Evolutionary conservation across 1,140 invertebrate genomes (phyloP), one percentile per base, ranked within the genome.

Genomic region (Lepidurus packardi): DNA sequence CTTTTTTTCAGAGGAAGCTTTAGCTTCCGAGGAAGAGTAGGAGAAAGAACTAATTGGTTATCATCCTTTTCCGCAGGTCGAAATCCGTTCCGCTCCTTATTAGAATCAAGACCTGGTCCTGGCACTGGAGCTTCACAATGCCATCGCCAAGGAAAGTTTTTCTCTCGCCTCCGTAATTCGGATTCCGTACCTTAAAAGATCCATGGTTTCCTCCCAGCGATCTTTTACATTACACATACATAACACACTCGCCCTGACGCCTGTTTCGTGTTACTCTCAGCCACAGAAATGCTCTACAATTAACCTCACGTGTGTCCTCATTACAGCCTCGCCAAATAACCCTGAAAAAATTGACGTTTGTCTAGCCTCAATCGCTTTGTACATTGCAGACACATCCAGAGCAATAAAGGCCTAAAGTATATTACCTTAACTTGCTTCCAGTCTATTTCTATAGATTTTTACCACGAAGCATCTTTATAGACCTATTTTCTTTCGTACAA

Each of bases 121-220:
- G 53, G 53, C 13, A 9, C 53, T 21, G 5, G n/a, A 65, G 53
- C 53, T 65, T 21, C 53, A 7, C 53, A 65, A 21, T n/a, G n/a
- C 21, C 21, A 65, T 65, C 53, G 53, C 21, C 53, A 13, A 65
- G 13, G 53, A 16, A 65, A 65, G 53, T 65, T 65, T 65, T 21
- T 65, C 13, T 65, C 53, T n/a, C 53, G 53, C 13, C 16, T 16
- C 53, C 53, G 53, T 0, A 65, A 65, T 65, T 65, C 53, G 16
- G 53, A 21, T 65, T 65, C 53, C 16, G 53, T 65, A 65, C 53
- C 53, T 65, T 65, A 16, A 65, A 65, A 65, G 53, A 65, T 65
- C 47, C 6, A 65, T 65, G 53, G 53, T 65, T n/a, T 13, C n/a
- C 10, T 65, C 53, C 53, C 53, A 21, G 16, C 45, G 16, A 16